Conservation (phyloP, 2,113 vertebrate genomes). For the Phycodurus eques region DNA sequence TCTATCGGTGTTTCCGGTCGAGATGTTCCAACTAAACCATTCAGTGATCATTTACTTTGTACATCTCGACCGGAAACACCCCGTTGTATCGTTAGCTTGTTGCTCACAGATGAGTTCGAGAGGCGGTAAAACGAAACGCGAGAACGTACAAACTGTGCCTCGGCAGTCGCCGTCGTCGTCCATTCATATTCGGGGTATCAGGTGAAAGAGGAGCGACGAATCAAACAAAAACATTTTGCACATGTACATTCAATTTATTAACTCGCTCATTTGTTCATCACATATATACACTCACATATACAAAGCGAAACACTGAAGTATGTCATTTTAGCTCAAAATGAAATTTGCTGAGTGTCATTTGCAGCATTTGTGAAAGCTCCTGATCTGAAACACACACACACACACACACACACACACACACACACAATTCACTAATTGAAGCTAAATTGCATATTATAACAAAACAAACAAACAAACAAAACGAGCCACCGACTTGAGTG, state of each 20-base stretch:
- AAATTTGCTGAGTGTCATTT: conserved; percentile 15
- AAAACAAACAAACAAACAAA: not conserved
- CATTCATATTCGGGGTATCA: too few relatives aligned
- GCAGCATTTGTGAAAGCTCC: not conserved
- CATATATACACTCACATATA: not conserved
- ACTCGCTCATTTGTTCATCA: not conserved
- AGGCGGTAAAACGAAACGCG: not conserved
- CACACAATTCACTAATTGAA: not conserved
- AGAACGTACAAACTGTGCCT: not conserved
- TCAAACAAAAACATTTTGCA: not conserved
- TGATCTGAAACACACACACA: conserved; percentile 44
- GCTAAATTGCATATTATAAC: too few relatives aligned
- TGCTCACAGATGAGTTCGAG: not conserved
- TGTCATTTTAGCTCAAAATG: conserved; percentile 39
- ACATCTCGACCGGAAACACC: not conserved
- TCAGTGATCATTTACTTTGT: not conserved
- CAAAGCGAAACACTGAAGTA: not conserved
- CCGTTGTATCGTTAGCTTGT: not conserved
- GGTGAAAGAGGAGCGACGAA: not conserved
- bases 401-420: too few relatives aligned
- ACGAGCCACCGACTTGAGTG: too few relatives aligned
- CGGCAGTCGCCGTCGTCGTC: not conserved
- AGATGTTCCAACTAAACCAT: too few relatives aligned
- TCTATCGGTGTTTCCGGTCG: too few relatives aligned
- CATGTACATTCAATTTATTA: not conserved